phyloP scores from a whole-genome alignment of 2,888 invertebrate genomes.

The Chrysolina haemoptera region DNA sequence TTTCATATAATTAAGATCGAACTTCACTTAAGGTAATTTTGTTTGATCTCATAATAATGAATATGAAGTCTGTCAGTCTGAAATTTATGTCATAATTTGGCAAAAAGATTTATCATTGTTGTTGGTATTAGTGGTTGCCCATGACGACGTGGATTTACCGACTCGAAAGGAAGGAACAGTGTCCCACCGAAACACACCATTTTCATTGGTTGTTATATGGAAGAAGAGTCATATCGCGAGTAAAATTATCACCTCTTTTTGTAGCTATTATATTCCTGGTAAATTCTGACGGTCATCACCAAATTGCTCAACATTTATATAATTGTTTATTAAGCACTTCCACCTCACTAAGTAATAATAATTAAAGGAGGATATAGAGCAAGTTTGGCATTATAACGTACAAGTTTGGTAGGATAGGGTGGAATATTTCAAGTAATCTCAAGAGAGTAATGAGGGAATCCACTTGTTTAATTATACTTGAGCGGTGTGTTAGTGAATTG shows the following conservation, averaged over 20 bases:
- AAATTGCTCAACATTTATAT: slow-evolving; percentile 10
- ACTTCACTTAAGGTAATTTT: too few species aligned
- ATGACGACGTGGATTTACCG: too few species aligned
- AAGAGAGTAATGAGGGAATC: neutral
- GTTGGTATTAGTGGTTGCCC: too few species aligned
- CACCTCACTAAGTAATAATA: slow-evolving; percentile 28
- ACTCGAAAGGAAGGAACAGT: too few species aligned
- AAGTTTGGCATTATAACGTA: slow-evolving; percentile 16
- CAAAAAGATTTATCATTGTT: too few species aligned
- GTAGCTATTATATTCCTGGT: neutral
- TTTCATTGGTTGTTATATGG: too few species aligned
- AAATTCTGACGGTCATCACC: neutral
- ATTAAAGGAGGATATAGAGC: slow-evolving; percentile 33
- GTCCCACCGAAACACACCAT: too few species aligned
- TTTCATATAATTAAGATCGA: too few species aligned
- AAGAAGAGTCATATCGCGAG: too few species aligned
- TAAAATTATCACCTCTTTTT: neutral
- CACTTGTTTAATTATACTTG: slow-evolving; percentile 7
- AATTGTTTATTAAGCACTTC: slow-evolving; percentile 29
- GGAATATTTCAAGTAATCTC: slow-evolving; percentile 26
- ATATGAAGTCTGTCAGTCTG: too few species aligned
- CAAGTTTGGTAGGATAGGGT: slow-evolving; percentile 6
- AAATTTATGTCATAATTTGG: too few species aligned
- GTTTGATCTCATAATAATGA: too few species aligned
- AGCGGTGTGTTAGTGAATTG: slow-evolving; percentile 1